phyloP scores from a whole-genome alignment of 1,140 invertebrate genomes.

The Hyles vespertilio region DNA sequence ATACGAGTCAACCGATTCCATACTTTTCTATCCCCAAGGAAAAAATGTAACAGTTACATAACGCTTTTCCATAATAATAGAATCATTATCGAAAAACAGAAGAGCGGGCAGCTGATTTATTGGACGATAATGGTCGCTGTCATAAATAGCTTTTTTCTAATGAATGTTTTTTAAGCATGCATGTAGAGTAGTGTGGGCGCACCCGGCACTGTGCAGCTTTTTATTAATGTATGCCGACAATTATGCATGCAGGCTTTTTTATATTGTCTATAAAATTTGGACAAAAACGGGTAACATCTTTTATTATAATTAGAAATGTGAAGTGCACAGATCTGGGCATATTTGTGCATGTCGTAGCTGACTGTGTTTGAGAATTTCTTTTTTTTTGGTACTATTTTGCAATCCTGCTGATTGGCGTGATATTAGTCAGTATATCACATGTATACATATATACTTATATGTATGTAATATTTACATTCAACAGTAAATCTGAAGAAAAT shows the following conservation, averaged over 20 bases:
- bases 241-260: slow-evolving; percentile 38
- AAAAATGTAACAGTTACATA: slow-evolving; percentile 74
- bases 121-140: slow-evolving; percentile 71
- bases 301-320: slow-evolving; percentile 25
- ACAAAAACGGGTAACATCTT: slow-evolving; percentile 32
- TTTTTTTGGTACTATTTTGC: too few relatives aligned
- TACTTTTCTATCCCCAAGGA: slow-evolving; percentile 25
- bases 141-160: slow-evolving; percentile 72
- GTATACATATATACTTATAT: too few relatives aligned
- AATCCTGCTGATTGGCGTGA: too few relatives aligned
- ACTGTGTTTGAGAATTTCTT: too few relatives aligned
- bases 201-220: slow-evolving; percentile 41
- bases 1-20: slow-evolving; percentile 32
- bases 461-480: too few relatives aligned
- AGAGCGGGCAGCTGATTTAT: slow-evolving; percentile 75
- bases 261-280: slow-evolving; percentile 17
- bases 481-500: too few relatives aligned
- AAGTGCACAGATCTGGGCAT: too few relatives aligned
- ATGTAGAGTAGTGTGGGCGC: slow-evolving; percentile 20
- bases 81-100: slow-evolving; percentile 75
- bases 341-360: too few relatives aligned
- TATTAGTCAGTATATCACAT: too few relatives aligned
- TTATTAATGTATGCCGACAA: slow-evolving; percentile 41
- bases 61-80: slow-evolving; percentile 76
- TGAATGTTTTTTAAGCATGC: slow-evolving; percentile 51